These are phyloP conservation scores for Rousettus leschenaultii DNA, from an alignment of 2,113 vertebrate species.

Conservation along the genomic window DNA sequence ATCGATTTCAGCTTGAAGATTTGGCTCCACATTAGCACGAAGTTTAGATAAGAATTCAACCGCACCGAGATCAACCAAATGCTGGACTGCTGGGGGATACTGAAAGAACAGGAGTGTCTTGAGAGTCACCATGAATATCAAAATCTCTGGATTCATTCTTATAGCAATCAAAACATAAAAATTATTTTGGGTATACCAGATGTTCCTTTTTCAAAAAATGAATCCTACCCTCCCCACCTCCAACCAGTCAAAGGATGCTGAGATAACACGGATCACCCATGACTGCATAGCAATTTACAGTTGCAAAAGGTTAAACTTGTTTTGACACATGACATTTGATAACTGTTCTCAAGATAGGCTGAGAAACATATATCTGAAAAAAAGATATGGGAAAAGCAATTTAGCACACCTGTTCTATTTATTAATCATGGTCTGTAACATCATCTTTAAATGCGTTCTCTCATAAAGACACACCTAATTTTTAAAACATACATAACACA, in stretches of 20 bases:
- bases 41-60: constrained; percentile 96
- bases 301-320: background rate
- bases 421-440: background rate
- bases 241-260: background rate
- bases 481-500: background rate
- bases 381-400: background rate
- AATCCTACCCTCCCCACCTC: background rate
- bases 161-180: background rate
- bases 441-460: background rate
- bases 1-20: constrained; percentile 89
- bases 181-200: background rate
- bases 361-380: background rate
- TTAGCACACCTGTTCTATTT: background rate
- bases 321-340: background rate
- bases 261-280: background rate
- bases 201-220: background rate
- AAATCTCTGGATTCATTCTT: background rate
- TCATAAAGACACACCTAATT: background rate
- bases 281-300: background rate
- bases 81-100: constrained; percentile 90
- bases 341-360: background rate
- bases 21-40: constrained; percentile 88
- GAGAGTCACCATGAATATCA: background rate
- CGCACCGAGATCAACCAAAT: constrained; percentile 91
- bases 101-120: constrained; percentile 69